A percentile compares a stretch with the other conserved stretches of the same genome.
Conservation (phyloP, 2,888 invertebrate species). For the Marasmarcha lunaedactyla region DNA sequence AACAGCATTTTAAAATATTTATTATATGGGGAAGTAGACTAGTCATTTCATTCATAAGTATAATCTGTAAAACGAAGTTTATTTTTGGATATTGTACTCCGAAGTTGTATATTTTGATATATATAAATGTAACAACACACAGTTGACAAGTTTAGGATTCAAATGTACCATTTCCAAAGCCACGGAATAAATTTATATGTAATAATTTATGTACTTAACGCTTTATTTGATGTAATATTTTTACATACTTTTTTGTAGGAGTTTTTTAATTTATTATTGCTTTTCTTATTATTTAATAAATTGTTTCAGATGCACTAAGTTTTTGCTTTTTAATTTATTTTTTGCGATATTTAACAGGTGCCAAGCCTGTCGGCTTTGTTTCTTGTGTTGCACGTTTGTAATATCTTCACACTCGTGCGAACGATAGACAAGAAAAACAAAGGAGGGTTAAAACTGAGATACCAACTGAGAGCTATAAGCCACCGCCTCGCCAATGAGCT, state of each 20-base stretch:
- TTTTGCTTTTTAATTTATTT: slow-evolving; percentile 18
- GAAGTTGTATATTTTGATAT: no score
- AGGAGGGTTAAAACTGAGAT: slow-evolving; percentile 69
- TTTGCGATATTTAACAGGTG: slow-evolving; percentile 71
- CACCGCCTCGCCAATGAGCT: slow-evolving; percentile 58
- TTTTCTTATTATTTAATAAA: slow-evolving; percentile 31
- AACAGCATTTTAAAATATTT: no score
- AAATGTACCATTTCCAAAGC: no score
- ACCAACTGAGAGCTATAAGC: slow-evolving; percentile 68
- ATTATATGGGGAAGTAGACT: not conserved
- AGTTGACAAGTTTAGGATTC: no score
- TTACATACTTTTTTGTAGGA: slow-evolving; percentile 21
- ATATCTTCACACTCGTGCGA: slow-evolving; percentile 86
- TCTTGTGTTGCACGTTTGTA: slow-evolving; percentile 88
- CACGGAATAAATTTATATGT: no score
- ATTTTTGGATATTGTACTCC: no score
- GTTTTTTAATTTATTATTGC: slow-evolving; percentile 17
- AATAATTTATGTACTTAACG: slow-evolving; percentile 20
- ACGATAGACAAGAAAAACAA: slow-evolving; percentile 88
- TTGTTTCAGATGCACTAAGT: slow-evolving; percentile 39
- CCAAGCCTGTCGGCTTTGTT: slow-evolving; percentile 86
- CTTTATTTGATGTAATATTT: slow-evolving; percentile 27
- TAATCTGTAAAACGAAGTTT: no score
- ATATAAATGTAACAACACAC: no score
- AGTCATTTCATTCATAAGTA: not conserved